Conservation (phyloP, 92 coral and sea anemone species). For the Phenganax stokvisi region DNA sequence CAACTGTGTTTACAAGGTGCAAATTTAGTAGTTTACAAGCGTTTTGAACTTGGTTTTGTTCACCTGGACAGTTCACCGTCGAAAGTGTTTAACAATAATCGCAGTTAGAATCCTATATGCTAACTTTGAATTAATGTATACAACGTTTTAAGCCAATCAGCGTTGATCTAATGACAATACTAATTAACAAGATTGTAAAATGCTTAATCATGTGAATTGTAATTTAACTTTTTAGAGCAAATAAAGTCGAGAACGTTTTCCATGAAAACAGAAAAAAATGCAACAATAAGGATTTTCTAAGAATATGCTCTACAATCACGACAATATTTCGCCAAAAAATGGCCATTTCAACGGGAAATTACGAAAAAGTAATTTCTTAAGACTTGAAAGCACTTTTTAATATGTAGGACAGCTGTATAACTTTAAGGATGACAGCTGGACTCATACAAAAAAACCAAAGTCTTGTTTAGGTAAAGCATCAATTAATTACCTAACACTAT, state of each 20-base stretch:
- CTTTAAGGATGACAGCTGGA: slow-evolving; percentile 14
- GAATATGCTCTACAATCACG: not conserved
- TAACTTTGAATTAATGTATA: not conserved
- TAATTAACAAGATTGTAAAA: slow-evolving; percentile 31
- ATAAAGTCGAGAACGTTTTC: not conserved
- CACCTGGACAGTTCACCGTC: slow-evolving; percentile 6
- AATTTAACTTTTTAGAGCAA: slow-evolving; percentile 2
- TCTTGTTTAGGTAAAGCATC: slow-evolving; percentile 19
- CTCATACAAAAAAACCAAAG: slow-evolving; percentile 12
- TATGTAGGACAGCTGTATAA: slow-evolving; percentile 19
- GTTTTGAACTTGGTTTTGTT: not conserved
- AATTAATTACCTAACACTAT: slow-evolving; percentile 27
- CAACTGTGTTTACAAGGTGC: not conserved
- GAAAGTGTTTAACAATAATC: not conserved
- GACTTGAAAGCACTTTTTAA: not conserved
- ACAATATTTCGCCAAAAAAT: not conserved
- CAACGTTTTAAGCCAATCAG: slow-evolving; percentile 18
- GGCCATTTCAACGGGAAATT: not conserved
- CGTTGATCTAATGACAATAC: slow-evolving; percentile 28
- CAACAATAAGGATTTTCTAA: not conserved
- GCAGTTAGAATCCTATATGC: not conserved
- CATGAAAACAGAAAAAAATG: not conserved
- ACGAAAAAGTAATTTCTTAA: slow-evolving; percentile 7
- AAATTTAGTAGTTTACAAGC: not conserved
- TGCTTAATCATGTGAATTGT: slow-evolving; percentile 11